Evolutionary conservation across 2,113 vertebrate genomes (phyloP).

Genomic region (Arenaria interpres): DNA sequence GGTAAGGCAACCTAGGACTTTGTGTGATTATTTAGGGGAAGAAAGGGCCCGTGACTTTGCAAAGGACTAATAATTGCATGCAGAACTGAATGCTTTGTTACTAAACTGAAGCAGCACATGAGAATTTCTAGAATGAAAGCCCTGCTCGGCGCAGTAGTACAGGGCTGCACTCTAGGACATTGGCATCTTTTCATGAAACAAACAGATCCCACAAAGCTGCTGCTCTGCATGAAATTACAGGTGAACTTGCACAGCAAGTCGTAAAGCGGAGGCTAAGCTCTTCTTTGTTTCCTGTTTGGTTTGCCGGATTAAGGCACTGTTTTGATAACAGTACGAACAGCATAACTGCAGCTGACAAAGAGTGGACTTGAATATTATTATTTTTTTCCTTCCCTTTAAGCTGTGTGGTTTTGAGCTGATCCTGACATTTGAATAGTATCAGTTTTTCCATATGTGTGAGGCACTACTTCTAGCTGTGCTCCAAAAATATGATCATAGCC

Average conservation of each 20-base stretch:
- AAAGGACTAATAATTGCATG: background rate
- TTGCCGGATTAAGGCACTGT: slow-evolving; percentile 37
- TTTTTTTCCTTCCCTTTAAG: slow-evolving; percentile 33
- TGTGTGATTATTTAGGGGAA: background rate
- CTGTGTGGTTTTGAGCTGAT: slow-evolving; percentile 7
- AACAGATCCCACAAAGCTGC: slow-evolving; percentile 58
- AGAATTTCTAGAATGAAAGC: slow-evolving; percentile 47
- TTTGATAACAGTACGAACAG: slow-evolving; percentile 38
- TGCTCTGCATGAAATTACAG: slow-evolving; percentile 59
- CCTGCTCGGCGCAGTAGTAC: slow-evolving; percentile 5
- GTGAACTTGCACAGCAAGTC: slow-evolving; percentile 28
- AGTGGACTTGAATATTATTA: background rate
- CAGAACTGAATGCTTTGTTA: slow-evolving; percentile 46
- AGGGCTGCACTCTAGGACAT: slow-evolving; percentile 42
- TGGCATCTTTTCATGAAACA: slow-evolving; percentile 61
- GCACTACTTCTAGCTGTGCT: slow-evolving; percentile 39
- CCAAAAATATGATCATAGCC: slow-evolving; percentile 28
- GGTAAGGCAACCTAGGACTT: background rate
- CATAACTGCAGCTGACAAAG: slow-evolving; percentile 7
- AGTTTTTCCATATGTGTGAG: slow-evolving; percentile 25
- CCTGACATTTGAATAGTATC: slow-evolving; percentile 11
- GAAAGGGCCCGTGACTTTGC: slow-evolving; percentile 3
- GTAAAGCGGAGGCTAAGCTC: background rate
- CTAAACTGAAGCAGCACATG: slow-evolving; percentile 42
- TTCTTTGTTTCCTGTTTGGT: slow-evolving; percentile 67